A percentile compares a stretch with the other conserved stretches of the same genome.
Conservation (phyloP, 2,888 invertebrate genomes). For the Colletes collaris region DNA sequence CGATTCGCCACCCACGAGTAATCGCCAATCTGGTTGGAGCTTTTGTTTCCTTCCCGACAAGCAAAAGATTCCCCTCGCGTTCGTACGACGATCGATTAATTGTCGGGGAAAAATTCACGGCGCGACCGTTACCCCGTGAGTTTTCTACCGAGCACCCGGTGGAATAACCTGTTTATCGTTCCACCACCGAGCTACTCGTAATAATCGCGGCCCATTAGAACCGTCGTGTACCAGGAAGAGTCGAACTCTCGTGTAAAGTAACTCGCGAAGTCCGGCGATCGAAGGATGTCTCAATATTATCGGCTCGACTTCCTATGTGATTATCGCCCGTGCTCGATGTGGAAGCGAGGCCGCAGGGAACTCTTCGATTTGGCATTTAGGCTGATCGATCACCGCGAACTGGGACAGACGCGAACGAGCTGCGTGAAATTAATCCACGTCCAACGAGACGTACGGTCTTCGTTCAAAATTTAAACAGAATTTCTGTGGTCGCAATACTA, state of each 20-base stretch:
- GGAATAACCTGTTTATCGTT: slow-evolving; percentile 42
- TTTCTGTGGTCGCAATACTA: no score
- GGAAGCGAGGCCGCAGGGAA: background rate
- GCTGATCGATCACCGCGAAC: slow-evolving; percentile 9
- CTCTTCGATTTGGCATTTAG: slow-evolving; percentile 5
- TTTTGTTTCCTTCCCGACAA: no score
- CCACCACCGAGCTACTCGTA: slow-evolving; percentile 18
- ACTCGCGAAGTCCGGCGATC: slow-evolving; percentile 6
- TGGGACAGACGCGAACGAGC: no score
- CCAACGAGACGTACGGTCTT: no score
- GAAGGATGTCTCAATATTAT: slow-evolving; percentile 42
- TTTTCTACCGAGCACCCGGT: background rate
- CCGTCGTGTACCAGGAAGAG: slow-evolving; percentile 28
- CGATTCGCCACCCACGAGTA: no score
- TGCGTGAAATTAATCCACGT: no score
- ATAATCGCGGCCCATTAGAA: slow-evolving; percentile 31
- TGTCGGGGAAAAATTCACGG: slow-evolving; percentile 21
- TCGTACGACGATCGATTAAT: slow-evolving; percentile 10
- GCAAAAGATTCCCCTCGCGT: background rate
- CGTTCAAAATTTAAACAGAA: no score
- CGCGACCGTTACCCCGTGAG: slow-evolving; percentile 19
- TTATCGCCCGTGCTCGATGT: slow-evolving; percentile 43
- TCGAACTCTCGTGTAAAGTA: background rate
- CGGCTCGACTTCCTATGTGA: slow-evolving; percentile 21
- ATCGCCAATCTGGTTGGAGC: no score